Base-by-base conservation (phyloP, 2,113 vertebrate species). In the Vicugna pacos region DNA sequence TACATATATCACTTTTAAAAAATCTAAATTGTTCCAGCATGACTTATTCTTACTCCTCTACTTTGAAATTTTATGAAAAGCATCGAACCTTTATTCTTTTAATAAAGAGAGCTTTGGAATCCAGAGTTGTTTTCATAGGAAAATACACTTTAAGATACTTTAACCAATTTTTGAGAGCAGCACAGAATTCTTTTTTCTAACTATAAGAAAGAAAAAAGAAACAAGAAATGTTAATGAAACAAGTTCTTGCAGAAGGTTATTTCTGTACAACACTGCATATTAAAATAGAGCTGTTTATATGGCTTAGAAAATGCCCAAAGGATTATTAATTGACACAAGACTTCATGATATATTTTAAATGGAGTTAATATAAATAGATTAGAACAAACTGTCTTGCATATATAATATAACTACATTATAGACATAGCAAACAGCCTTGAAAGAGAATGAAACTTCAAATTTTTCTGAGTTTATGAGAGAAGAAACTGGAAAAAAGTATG, bases 211-310 rank as follows among this genome's bases (percentile, higher is more conserved):
- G 0, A 60, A 67, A 92, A 89, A 20, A 80, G 70, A 56, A 42
- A 80, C 70, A 56, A 35, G 4, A 73, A 17, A 64, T 81, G 70
- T 91, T 95, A 80, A 83, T 72, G 38, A 38, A 96, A 84, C 9
- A 87, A 64, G 14, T 70, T 88, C 26, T 54, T 14, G 3, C 9
- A 52, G 14, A 89, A 94, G 5, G 22, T 84, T 93, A 94, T 81
- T 92, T 84, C 16, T 93, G 17, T 1, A 76, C 26, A 67, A 65
- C 19, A 13, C 6, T 81, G 3, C 17, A 9, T 67, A 67, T 54
- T 91, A 60, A 20, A 0, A 22, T 26, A 83, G 22, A 19, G 19
- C 14, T 87, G 0, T 85, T 70, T 54, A 12, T 58, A 88, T 52
- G 83, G 7, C 8, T 88, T 84, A 89, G 32, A 10, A 92, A 83